A percentile compares a stretch with the other conserved stretches of the same genome.
Evolutionary conservation across 2,797 vertebrate species (phyloP).

Genomic region (Pseudochirops cupreus): DNA sequence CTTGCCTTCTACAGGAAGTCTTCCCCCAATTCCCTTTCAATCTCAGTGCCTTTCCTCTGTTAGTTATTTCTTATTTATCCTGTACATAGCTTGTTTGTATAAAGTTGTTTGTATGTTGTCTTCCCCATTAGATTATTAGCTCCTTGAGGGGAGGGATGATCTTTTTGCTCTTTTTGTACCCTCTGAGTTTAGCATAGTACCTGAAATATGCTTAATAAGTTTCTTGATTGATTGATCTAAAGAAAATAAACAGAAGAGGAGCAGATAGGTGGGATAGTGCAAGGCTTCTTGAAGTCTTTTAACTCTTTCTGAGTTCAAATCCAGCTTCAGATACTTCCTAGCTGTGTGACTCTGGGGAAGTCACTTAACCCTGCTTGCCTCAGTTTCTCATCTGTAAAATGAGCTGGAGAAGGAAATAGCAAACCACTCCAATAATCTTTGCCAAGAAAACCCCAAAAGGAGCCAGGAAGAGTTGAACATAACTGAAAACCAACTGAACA

Average conservation of each 20-base stretch:
- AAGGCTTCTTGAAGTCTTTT: too few species aligned
- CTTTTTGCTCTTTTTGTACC: not conserved
- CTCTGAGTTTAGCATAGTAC: not conserved
- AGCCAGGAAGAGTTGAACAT: not conserved
- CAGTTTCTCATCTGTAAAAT: not conserved
- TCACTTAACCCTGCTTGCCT: not conserved
- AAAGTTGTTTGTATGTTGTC: not conserved
- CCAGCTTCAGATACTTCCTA: not conserved
- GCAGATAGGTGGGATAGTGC: not conserved
- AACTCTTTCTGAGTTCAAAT: not conserved
- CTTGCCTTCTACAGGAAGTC: not conserved
- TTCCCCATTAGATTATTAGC: not conserved
- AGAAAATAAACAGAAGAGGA: not conserved
- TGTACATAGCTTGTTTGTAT: not conserved
- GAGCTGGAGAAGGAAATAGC: not conserved
- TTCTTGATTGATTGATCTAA: not conserved
- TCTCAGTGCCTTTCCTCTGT: not conserved
- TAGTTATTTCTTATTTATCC: not conserved
- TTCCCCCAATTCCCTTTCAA: not conserved
- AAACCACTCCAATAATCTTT: not conserved
- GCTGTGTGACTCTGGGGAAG: not conserved
- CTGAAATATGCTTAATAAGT: not conserved
- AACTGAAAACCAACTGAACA: not conserved
- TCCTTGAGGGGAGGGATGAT: not conserved
- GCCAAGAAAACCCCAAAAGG: not conserved